Evolutionary conservation across 2,797 vertebrate genomes (phyloP).

Genomic region (Cyclopterus lumpus): DNA sequence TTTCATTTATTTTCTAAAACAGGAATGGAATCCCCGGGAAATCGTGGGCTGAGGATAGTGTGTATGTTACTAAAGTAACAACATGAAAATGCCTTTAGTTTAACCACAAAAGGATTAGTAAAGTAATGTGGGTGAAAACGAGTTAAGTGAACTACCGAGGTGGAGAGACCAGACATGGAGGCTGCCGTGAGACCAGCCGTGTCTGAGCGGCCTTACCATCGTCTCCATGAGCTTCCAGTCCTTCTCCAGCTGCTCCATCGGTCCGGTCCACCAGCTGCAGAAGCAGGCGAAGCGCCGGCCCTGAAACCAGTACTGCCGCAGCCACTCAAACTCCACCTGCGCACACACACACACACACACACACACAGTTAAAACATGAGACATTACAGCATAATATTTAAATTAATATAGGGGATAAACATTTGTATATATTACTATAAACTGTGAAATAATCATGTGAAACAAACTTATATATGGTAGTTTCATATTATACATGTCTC

Average conservation of each 20-base stretch:
- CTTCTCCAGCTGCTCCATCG: slow-evolving; percentile 91
- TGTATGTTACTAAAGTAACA: background rate
- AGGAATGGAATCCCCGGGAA: background rate
- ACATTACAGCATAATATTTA: background rate
- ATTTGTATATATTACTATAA: background rate
- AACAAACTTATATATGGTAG: background rate
- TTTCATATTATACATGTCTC: background rate
- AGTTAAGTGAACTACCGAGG: background rate
- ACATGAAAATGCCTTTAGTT: background rate
- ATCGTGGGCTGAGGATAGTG: background rate
- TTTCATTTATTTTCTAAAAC: background rate
- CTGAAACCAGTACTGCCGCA: slow-evolving; percentile 98
- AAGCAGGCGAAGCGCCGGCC: slow-evolving; percentile 91
- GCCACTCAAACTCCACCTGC: slow-evolving; percentile 97
- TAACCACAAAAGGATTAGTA: background rate
- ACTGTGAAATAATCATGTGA: background rate
- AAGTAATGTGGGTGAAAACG: background rate
- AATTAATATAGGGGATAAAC: background rate
- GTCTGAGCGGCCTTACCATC: slow-evolving; percentile 85
- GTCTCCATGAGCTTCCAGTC: slow-evolving; percentile 94
- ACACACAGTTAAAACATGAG: slow-evolving; percentile 6
- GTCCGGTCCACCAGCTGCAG: slow-evolving; percentile 93
- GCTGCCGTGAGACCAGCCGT: slow-evolving; percentile 1
- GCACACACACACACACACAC: slow-evolving; percentile 35
- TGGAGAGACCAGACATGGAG: background rate